Evolutionary conservation across 2,888 invertebrate species (phyloP), one percentile per base, ranked within the genome.

Genomic region (Cataglyphis livida): DNA sequence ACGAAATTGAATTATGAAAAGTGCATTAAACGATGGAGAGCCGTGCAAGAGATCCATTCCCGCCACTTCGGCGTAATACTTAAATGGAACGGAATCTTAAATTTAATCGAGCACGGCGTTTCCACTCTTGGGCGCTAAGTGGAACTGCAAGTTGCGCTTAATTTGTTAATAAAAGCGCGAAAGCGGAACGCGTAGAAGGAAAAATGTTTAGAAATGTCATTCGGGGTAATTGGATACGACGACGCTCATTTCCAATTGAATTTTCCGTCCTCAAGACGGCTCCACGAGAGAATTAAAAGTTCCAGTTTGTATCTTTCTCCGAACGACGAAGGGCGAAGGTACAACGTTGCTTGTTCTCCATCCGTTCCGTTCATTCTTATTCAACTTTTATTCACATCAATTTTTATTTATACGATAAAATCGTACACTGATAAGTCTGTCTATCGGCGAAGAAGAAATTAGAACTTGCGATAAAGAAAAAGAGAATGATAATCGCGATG

Each of bases 171-270:
- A 79, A 71, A 79, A 79, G 71, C 70, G 59, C 57, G 76, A 76
- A 44, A 48, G 32, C 68, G 44, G 71, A 44, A 54, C 71, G 18
- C 71, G 18, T 59, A 71, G 76, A 35, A 25, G 59, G 78, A 79
- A 79, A 79, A 79, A 79, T 79, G 78, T 79, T 79, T 79, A 79
- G 78, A 79, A 79, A 79, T 79, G 78, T 79, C 71, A 79, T 71
- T 79, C 70, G 44, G 35, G 59, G 59, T 71, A 79, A 79, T 79
- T 79, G 71, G 71, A 79, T 71, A 71, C 71, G 78, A 79, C 78
- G 78, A 79, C 44, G 59, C 35, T 59, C 44, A 59, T 71, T 71
- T 41, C 78, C 59, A 70, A 79, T 79, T 59, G 71, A 79, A 79
- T 79, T 70, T 79, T 10, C 32, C 59, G 38, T 76, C 18, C 18